Base-by-base conservation (phyloP, 2,797 vertebrate genomes). In the Odontamblyopus rebecca region DNA sequence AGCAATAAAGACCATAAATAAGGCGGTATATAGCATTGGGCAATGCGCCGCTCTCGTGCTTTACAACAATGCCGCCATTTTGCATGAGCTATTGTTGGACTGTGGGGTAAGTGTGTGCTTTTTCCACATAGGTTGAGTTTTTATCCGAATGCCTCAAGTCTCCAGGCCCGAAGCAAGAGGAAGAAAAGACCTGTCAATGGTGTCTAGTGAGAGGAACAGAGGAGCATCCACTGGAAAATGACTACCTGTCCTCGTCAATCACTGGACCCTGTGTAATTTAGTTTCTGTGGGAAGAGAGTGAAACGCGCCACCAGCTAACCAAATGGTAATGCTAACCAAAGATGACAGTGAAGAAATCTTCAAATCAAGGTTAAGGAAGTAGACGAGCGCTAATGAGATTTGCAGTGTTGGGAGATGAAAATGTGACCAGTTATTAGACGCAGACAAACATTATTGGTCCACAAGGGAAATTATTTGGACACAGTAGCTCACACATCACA, bases 1-100 rank as follows among this genome's bases (percentile, higher is more conserved):
- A 74, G 84, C 79, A 77, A 83, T 87, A 82, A 85, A 85, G 53
- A 56, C 48, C 65, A 69, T 88, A 85, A 89, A 88, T 86, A 86
- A 79, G 30, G 19, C 61, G 32, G 72, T 70, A 78, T 77, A 78
- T 61, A 82, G 66, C 67, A 64, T 5, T 32, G 64, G 56, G 71
- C 68, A 67, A 57, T 41, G 57, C 18, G 69, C 76, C 72, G 61
- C 68, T 61, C 72, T 61, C 13, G 1, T 61, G 73, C 70, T 67
- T 48, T 2, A 32, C 23, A 70, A 73, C 35, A 79, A 68, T 27
- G 63, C 61, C 2, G 23, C 13, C 26, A 50, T 29, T 51, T 50
- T 18, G 26, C 1, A 2, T 50, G 72, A 27, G 19, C 69, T 16
- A 29, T 12, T n/a, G 18, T 51, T 65, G 60, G 26, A 61, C 27